Evolutionary conservation across 1,140 invertebrate genomes (phyloP).

Genomic region (Conopomorpha cramerella): DNA sequence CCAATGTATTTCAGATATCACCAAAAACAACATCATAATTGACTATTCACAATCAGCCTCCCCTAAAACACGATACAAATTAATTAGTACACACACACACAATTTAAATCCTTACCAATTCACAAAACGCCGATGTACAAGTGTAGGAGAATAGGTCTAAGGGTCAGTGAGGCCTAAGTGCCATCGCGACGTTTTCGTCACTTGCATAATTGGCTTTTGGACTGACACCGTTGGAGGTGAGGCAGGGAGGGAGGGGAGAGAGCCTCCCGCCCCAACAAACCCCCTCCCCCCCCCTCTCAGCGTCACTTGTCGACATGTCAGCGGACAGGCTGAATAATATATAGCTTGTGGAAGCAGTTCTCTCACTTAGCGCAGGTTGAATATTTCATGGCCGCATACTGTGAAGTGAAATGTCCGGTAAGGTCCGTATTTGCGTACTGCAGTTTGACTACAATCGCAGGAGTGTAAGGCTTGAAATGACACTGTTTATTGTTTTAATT

Average conservation of each 20-base stretch:
- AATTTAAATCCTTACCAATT: no score
- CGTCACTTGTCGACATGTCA: conserved; percentile 47
- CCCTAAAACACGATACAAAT: no score
- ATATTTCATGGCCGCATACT: conserved; percentile 51
- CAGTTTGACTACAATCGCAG: no score
- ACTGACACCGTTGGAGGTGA: conserved; percentile 25
- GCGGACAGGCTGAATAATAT: conserved; percentile 44
- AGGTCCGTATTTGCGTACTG: no score
- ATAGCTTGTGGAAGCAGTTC: conserved; percentile 35
- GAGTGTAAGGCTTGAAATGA: no score
- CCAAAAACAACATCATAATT: no score
- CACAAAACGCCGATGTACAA: conserved; percentile 37
- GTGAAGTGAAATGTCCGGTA: conserved; percentile 23
- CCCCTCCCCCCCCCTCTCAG: no score
- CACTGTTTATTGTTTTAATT: no score
- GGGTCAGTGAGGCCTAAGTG: conserved; percentile 46
- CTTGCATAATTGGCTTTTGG: conserved; percentile 47
- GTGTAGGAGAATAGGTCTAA: conserved; percentile 56
- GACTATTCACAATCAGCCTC: no score
- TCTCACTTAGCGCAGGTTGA: conserved; percentile 44
- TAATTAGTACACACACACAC: no score
- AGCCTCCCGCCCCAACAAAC: no score
- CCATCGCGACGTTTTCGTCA: conserved; percentile 44
- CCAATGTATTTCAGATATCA: no score
- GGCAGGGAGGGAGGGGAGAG: conserved; percentile 7